A percentile compares a stretch with the other conserved stretches of the same genome.
Evolutionary conservation across 2,113 vertebrate genomes (phyloP).

Genomic region (Corydoras sp.): DNA sequence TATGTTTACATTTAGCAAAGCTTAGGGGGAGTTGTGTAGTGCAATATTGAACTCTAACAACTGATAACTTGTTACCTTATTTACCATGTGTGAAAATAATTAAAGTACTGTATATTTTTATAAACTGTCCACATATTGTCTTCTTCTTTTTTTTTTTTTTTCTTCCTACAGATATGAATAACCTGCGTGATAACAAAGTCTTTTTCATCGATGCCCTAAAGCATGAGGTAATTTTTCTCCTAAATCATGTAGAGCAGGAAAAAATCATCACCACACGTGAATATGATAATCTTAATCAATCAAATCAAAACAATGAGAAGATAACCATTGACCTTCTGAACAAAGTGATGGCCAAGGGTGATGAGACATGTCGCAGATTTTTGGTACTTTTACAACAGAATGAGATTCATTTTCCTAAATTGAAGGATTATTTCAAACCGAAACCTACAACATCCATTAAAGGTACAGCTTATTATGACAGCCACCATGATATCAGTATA

Average conservation of each 20-base stretch:
- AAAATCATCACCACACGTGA: conserved; percentile 41
- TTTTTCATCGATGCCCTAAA: conserved; percentile 17
- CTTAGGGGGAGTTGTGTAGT: too few species aligned
- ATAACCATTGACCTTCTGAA: conserved; percentile 50
- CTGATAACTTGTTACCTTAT: not conserved
- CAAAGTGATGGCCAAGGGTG: conserved; percentile 54
- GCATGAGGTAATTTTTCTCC: conserved; percentile 40
- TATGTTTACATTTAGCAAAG: too few species aligned
- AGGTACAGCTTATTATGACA: not conserved
- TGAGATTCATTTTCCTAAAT: conserved; percentile 23
- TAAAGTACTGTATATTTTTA: not conserved
- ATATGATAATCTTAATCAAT: conserved; percentile 52
- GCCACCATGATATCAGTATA: not conserved
- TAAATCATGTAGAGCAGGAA: conserved; percentile 37
- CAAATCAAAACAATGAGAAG: not conserved
- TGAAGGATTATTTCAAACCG: conserved; percentile 14
- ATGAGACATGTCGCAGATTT: conserved; percentile 42
- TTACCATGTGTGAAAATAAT: not conserved
- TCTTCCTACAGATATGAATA: conserved; percentile 20
- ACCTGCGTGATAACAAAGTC: conserved; percentile 39
- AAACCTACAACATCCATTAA: accelerated
- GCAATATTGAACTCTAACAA: not conserved
- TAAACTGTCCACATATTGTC: too few species aligned
- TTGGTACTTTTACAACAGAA: conserved; percentile 47
- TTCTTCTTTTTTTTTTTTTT: not conserved